Percentiles rank a stretch among this genome's conserved stretches.
These are phyloP conservation scores for Chaetops frenatus DNA, from an alignment of 2,113 vertebrate genomes.

Conservation along the genomic window DNA sequence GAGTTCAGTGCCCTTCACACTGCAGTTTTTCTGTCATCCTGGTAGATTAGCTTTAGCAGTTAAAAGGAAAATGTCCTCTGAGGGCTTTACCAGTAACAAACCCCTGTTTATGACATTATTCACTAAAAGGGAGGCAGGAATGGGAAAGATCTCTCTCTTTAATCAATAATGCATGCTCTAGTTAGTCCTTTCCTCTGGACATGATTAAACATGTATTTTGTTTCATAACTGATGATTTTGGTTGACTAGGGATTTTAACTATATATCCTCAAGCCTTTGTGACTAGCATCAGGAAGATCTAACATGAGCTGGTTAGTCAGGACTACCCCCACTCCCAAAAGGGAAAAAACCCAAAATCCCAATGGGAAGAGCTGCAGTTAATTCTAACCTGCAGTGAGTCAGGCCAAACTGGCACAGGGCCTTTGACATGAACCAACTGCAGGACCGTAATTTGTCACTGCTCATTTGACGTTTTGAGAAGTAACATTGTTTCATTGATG, in stretches of 20 bases:
- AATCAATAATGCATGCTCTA: slow-evolving; percentile 71
- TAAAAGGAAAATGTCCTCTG: slow-evolving; percentile 34
- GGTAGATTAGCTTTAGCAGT: slow-evolving; percentile 16
- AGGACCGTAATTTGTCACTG: not conserved
- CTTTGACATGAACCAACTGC: not conserved
- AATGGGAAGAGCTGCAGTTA: not conserved
- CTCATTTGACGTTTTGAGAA: not conserved
- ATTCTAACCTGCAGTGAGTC: not conserved
- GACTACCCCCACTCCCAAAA: not conserved
- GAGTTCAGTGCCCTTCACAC: slow-evolving; percentile 32
- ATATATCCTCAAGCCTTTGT: slow-evolving; percentile 52
- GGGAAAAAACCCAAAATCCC: not conserved
- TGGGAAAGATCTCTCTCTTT: slow-evolving; percentile 52
- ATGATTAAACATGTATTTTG: slow-evolving; percentile 71
- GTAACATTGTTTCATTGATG: not conserved
- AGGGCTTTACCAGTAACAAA: slow-evolving; percentile 44
- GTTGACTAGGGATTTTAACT: slow-evolving; percentile 58
- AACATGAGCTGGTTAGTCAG: slow-evolving; percentile 40
- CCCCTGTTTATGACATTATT: slow-evolving; percentile 57
- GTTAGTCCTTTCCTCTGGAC: slow-evolving; percentile 63
- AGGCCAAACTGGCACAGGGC: not conserved
- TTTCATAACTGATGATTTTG: slow-evolving; percentile 68
- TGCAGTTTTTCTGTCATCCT: slow-evolving; percentile 25
- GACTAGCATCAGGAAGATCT: slow-evolving; percentile 30
- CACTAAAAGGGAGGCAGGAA: slow-evolving; percentile 43